phyloP scores from a whole-genome alignment of 2,797 vertebrate species.

The Vipera ursinii region DNA sequence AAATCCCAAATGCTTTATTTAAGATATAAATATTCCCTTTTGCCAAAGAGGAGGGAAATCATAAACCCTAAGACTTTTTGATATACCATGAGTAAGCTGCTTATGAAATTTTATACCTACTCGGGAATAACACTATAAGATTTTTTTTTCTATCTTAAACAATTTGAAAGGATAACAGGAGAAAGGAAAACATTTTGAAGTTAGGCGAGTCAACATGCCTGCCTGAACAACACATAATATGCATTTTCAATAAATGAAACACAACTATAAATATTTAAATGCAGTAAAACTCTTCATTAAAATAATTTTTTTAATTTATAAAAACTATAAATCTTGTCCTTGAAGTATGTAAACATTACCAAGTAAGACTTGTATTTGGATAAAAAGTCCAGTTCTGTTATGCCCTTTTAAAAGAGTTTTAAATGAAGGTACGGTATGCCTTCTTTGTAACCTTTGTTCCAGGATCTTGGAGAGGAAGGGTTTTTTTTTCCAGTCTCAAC shows the following conservation, averaged over 20 bases:
- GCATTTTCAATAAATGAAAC: conserved; percentile 53
- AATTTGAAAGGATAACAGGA: not conserved
- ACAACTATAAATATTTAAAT: conserved; percentile 53
- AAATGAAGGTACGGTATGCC: conserved; percentile 27
- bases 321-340: conserved; percentile 43
- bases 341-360: conserved; percentile 58
- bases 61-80: not conserved
- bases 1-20: not conserved
- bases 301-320: conserved; percentile 62
- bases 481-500: conserved; percentile 55
- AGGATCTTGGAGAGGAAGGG: not conserved
- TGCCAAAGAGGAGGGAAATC: not conserved
- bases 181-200: not conserved
- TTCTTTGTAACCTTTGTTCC: not conserved
- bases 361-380: conserved; percentile 34
- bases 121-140: not conserved
- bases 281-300: conserved; percentile 66
- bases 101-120: not conserved
- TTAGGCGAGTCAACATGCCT: conserved; percentile 4
- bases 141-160: not conserved
- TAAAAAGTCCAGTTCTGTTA: conserved; percentile 42
- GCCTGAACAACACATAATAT: conserved; percentile 26
- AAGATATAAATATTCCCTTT: not conserved
- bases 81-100: not conserved
- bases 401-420: conserved; percentile 46